A percentile compares a stretch with the other conserved stretches of the same genome.
These are phyloP conservation scores for Eristalinus aeneus DNA, from an alignment of 2,888 invertebrate species.

Conservation along the genomic window DNA sequence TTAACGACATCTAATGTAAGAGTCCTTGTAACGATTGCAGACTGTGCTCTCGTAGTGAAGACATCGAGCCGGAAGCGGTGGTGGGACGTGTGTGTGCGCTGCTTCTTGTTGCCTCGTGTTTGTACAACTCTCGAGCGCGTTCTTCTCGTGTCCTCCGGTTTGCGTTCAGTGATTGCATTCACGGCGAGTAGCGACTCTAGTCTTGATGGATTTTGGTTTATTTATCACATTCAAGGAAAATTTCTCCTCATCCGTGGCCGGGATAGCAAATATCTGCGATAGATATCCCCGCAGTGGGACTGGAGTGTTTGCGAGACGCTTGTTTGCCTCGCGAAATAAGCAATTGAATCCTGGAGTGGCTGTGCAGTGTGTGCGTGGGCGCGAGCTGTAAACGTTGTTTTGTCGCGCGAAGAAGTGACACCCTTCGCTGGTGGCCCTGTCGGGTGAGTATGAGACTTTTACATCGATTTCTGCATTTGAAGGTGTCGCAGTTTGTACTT, in stretches of 20 bases:
- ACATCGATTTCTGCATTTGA: not conserved
- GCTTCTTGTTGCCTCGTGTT: constrained; percentile 23
- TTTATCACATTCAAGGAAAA: constrained; percentile 50
- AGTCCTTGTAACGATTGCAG: constrained; percentile 32
- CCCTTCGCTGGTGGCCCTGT: not conserved
- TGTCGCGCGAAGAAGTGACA: not conserved
- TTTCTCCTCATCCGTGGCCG: not conserved
- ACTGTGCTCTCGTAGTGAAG: constrained; percentile 1
- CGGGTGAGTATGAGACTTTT: not conserved
- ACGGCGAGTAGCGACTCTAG: constrained; percentile 7
- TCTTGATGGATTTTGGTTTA: constrained; percentile 58
- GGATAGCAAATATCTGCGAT: not conserved
- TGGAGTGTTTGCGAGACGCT: constrained; percentile 1
- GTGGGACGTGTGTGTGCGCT: not conserved
- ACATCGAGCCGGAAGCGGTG: constrained; percentile 8
- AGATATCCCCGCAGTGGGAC: not conserved
- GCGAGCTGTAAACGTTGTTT: not conserved
- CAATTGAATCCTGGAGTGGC: not conserved
- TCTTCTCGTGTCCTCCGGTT: constrained; percentile 30
- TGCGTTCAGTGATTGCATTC: constrained; percentile 50
- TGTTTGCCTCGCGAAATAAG: not conserved
- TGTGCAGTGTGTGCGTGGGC: not conserved
- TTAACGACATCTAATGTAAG: constrained; percentile 32
- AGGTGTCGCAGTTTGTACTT: too few relatives aligned
- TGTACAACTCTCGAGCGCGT: constrained; percentile 35